Evolutionary conservation across 2,888 invertebrate species (phyloP), one percentile per base, ranked within the genome.

Genomic region (Entomobrya multifasciata): DNA sequence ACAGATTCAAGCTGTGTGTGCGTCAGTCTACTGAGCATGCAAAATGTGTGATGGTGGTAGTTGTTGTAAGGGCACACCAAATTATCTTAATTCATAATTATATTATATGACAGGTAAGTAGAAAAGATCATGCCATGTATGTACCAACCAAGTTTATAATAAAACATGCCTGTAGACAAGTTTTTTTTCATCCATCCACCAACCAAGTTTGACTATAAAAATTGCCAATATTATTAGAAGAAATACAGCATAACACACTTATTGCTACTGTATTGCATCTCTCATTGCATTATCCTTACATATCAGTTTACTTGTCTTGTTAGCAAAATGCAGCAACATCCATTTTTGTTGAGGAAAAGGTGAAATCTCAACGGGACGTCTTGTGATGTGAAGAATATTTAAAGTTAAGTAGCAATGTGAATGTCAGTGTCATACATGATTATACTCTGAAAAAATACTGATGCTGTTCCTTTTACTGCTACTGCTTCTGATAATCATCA

Each of bases 321-420:
- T 82, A 82, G 57, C 72, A 72, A 65, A 44, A 36, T 36, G 41
- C 20, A 60, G 62, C 4, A 62, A 82, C 47, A 67, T 36, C 62
- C 62, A 78, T 80, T 67, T 67, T 80, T n/a, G 25, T 13, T 49
- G 52, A 44, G 27, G 36, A 52, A 60, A 83, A 83, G 83, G 83
- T 83, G 83, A 83, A 83, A 83, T 83, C 83, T 76, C 83, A 76
- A 65, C 83, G 65, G n/a, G 83, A 76, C 22, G 52, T 47, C 74
- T n/a, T n/a, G n/a, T 74, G 76, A 83, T 76, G 74, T 74, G 83
- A 83, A 60, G 65, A 65, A 49, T 36, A 36, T 36, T 36, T 36
- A 49, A 74, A 76, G 47, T 79, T 62, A 65, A 55, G 76, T 47
- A 76, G 52, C 76, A 76, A 55, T 30, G 25, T 30, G 70, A 74